Conservation (phyloP, 2,797 vertebrate species). For the Rhinella marina region DNA sequence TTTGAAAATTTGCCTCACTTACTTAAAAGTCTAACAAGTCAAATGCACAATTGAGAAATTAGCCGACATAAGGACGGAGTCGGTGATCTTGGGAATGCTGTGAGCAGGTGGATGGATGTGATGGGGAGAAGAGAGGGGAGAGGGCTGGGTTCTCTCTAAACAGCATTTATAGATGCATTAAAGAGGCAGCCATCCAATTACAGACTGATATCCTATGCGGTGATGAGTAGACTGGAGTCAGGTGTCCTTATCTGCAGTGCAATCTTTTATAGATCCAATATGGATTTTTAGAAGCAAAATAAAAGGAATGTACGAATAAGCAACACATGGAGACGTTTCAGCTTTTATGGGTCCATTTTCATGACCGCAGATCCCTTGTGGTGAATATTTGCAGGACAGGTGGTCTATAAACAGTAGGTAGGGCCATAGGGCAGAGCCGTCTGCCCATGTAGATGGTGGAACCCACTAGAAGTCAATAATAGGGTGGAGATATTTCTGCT, state of each 20-base stretch:
- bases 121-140: conserved; percentile 45
- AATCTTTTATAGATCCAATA: neutral
- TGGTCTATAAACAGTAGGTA: too few species aligned
- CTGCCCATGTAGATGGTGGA: too few species aligned
- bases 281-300: neutral
- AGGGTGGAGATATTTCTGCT: too few species aligned
- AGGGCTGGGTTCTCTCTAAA: conserved; percentile 20
- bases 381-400: too few species aligned
- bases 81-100: conserved; percentile 39
- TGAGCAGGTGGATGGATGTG: conserved; percentile 49
- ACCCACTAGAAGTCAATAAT: too few species aligned
- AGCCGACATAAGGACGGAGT: conserved; percentile 58
- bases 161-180: conserved; percentile 42
- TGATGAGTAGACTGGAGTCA: neutral
- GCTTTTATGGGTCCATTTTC: neutral
- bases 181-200: conserved; percentile 36
- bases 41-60: conserved; percentile 62
- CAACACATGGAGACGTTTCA: neutral
- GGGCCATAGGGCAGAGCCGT: too few species aligned
- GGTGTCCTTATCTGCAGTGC: neutral
- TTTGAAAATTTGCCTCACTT: conserved; percentile 61
- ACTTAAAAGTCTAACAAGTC: conserved; percentile 60
- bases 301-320: neutral
- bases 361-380: too few species aligned
- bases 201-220: neutral